Evolutionary conservation across 2,797 vertebrate genomes (phyloP), one percentile per base, ranked within the genome.

Genomic region (Chrosomus eos): DNA sequence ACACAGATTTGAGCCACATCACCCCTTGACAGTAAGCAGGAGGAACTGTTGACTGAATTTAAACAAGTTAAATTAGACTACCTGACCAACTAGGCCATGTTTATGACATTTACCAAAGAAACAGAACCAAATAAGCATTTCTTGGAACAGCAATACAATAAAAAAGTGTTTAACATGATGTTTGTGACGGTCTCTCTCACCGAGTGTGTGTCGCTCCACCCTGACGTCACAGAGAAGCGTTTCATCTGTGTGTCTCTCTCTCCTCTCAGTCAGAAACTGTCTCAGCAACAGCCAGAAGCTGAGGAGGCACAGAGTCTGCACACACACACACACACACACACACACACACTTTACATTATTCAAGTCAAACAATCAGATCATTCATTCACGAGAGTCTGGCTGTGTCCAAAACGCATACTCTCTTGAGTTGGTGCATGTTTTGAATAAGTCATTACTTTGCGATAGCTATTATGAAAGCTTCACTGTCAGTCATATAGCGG

Each of bases 251-350:
- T 81, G 93, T 83, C 93, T 93, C 66, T 96, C 95, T 90, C 93
- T 97, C 88, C 96, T 95, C 93, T 99, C 98, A 8, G 96, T 98
- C 80, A 97, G 93, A 1, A 97, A 94, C 91, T 99, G 98, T 90
- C 97, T 96, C 85, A 99, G 92, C 88, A 99, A 93, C 81, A 99
- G 94, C 97, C 98, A 99, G 91, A 99, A 99, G 68, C 96, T 98
- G 92, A 97, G 90, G 48, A 96, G 96, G 91, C 97, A 99, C 92
- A 99, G 89, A 84, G 98, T 93, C 98, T 99, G 92, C 51, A 80
- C 21, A 66, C 40, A 72, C 43, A 83, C 4, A 72, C 38, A 72
- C 43, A 83, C 2, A 72, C 67, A 38, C 62, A 60, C 38, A 72
- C 43, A 83, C 2, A 72, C 68, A 40, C 64, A 60, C 55, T 31